Base-by-base conservation (phyloP, 1,140 invertebrate species). In the Solen grandis region DNA sequence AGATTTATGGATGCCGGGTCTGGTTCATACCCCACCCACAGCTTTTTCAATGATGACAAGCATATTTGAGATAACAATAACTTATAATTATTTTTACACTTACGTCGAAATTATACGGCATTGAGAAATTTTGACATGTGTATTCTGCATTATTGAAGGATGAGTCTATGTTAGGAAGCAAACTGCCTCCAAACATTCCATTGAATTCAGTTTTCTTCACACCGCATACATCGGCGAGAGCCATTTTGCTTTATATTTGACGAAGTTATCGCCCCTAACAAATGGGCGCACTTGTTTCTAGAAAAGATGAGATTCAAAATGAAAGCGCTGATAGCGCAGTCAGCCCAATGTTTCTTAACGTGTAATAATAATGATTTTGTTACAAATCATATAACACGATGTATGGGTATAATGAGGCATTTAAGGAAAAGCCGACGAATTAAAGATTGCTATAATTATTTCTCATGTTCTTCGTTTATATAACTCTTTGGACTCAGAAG, bases 171-270 rank as follows among this genome's bases (percentile, higher is more conserved):
- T 54, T 25, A 29, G 10, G 2, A 52, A 59, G 14, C 25, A 35
- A 19, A 19, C 65, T 69, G 54, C 68, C 80, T 31, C 74, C 62
- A 16, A 76, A 79, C 41, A 81, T 46, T 16, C 78, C 50, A 36
- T 75, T 84, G 81, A 79, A 82, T 60, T n/a, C 70, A 74, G 33
- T 82, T 74, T 65, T 68, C 65, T 63, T 80, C 31, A 88, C 84
- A 36, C 88, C 86, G 83, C 89, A 90, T 41, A 90, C 88, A 80
- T 86, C 85, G n/a, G 87, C 89, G 14, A 91, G 85, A 73, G 90
- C 90, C 89, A 90, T 90, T 62, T 85, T 90, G 74, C 50, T 65
- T 80, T 57, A 29, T 22, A 27, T 27, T 52, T 25, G 22, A 31
- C 27, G 63, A n/a, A n/a, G n/a, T n/a, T n/a, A n/a, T n/a, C n/a